Percentiles rank a stretch among this genome's conserved stretches.
phyloP scores from a whole-genome alignment of 2,797 vertebrate genomes.

The Pseudotriccus pelzelni region DNA sequence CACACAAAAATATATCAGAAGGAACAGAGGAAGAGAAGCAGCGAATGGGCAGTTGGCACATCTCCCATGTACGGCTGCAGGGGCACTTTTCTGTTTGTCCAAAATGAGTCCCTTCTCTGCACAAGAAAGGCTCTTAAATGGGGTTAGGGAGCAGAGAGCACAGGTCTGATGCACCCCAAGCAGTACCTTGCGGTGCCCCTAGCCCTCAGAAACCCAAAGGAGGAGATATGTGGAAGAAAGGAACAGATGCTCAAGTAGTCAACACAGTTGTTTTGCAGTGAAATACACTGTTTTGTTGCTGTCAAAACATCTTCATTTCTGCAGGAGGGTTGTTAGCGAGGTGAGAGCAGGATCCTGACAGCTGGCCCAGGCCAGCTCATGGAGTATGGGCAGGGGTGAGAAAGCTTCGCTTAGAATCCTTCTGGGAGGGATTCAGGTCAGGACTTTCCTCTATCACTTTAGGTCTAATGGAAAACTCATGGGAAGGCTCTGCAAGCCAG shows the following conservation, averaged over 20 bases:
- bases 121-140: not conserved
- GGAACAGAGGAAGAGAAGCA: not conserved
- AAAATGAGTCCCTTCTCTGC: not conserved
- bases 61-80: not conserved
- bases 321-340: not conserved
- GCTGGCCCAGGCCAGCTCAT: not conserved
- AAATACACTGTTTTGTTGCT: not conserved
- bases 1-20: constrained; percentile 27
- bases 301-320: not conserved
- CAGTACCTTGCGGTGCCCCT: not conserved
- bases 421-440: not conserved
- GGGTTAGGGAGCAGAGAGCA: not conserved
- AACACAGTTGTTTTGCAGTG: not conserved
- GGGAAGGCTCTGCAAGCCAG: not conserved
- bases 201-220: not conserved
- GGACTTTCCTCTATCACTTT: not conserved
- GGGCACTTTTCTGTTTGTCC: not conserved
- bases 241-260: not conserved
- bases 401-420: not conserved
- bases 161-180: not conserved
- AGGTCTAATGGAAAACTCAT: not conserved
- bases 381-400: fast-evolving
- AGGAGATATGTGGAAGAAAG: not conserved
- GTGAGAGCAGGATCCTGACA: not conserved
- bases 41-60: not conserved